Evolutionary conservation across 2,888 invertebrate genomes (phyloP), one percentile per base, ranked within the genome.

Genomic region (Volucella zonaria): DNA sequence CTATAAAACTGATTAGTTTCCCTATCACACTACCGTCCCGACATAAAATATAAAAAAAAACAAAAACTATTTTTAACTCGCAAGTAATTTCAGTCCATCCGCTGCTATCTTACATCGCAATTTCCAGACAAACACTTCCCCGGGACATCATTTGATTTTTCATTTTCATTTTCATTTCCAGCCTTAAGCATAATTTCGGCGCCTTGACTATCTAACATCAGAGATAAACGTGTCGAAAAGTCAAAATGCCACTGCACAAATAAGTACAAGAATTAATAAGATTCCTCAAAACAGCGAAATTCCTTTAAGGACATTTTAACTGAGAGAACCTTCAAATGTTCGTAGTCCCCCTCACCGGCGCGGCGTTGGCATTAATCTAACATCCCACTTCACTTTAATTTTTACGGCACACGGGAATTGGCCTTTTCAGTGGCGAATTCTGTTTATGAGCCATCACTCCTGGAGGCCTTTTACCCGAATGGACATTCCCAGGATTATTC

Each of bases 321-420:
- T 67, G 62, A 54, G 52, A 68, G 68, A 80, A 80, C 49, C 47
- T 54, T 43, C 54, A 58, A 54, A 66, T 73, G 2, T 2, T 2
- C 18, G 18, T 23, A 18, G 42, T 68, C 43, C 31, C 40, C 45
- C 52, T 18, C 18, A n/a, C 11, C 9, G 10, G 18, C 18, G 38
- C 43, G 23, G 23, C n/a, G n/a, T n/a, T n/a, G n/a, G 40, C 49
- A 42, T 73, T 51, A 56, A 67, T 18, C 15, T 62, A 31, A 31
- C 31, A 15, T 54, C 9, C 31, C 51, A 58, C 58, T 56, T 40
- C 79, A 70, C 70, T 79, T 83, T 70, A 70, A 78, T 71, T 70
- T 83, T 79, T 79, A 79, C 66, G 75, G 51, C 70, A 31, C 15
- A 47, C 14, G 58, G 51, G 59, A 83, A 47, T 75, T 70, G 64